phyloP scores from a whole-genome alignment of 1,140 invertebrate genomes.

The Dryas iulia region DNA sequence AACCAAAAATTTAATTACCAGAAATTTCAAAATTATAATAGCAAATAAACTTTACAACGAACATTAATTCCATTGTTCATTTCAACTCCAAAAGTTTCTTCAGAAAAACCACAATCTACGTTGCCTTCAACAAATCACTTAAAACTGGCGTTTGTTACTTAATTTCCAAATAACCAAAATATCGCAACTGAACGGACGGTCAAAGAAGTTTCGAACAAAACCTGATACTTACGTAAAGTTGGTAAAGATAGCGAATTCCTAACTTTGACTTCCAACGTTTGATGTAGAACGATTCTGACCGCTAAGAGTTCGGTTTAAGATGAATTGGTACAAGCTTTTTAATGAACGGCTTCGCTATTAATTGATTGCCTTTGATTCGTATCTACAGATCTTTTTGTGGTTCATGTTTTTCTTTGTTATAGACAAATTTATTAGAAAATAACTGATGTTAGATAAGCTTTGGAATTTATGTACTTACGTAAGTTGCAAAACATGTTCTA shows the following conservation, averaged over 20 bases:
- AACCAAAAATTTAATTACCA: not conserved
- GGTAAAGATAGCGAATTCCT: not conserved
- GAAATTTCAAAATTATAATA: not conserved
- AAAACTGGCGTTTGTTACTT: not conserved
- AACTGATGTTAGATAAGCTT: no score
- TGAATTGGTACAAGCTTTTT: not conserved
- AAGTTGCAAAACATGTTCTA: no score
- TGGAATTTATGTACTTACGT: no score
- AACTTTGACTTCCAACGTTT: not conserved
- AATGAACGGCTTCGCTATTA: not conserved
- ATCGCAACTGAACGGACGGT: not conserved
- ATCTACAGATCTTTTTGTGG: not conserved
- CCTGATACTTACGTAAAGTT: not conserved
- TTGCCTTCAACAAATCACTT: not conserved
- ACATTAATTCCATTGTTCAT: constrained; percentile 1
- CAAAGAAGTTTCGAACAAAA: not conserved
- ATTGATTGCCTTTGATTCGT: not conserved
- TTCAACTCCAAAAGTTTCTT: not conserved
- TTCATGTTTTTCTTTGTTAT: not conserved
- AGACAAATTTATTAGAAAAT: not conserved
- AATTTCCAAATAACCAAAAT: constrained; percentile 3
- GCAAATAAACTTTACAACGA: not conserved
- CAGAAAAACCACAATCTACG: not conserved
- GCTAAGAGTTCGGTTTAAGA: not conserved
- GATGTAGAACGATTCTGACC: not conserved